These are phyloP conservation scores for Drosophila malerkotliana DNA, from an alignment of 1,140 invertebrate species.

Conservation along the genomic window DNA sequence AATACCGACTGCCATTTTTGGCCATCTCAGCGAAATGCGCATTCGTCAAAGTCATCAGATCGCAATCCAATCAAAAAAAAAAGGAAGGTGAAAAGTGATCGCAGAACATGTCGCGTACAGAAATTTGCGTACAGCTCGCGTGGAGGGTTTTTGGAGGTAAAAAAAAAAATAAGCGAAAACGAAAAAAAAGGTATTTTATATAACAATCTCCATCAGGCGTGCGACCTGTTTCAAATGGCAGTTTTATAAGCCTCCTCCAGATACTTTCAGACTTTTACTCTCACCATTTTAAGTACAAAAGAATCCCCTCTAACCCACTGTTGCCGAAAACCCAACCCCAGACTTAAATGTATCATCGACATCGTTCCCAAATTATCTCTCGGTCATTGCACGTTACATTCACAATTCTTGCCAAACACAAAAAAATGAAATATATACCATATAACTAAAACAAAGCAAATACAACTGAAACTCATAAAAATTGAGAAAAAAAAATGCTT, in stretches of 20 bases:
- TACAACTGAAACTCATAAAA: constrained; percentile 2
- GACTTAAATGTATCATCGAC: constrained; percentile 52
- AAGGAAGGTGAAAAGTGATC: constrained; percentile 68
- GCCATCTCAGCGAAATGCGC: constrained; percentile 25
- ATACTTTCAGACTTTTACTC: too few relatives aligned
- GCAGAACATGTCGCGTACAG: constrained; percentile 37
- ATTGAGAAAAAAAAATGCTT: constrained; percentile 6
- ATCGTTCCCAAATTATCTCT: constrained; percentile 45
- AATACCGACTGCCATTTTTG: constrained; percentile 19
- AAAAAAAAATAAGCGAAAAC: not conserved
- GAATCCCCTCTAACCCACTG: not conserved
- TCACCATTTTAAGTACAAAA: not conserved
- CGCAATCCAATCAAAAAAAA: constrained; percentile 47
- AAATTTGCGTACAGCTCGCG: constrained; percentile 43
- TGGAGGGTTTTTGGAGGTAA: constrained; percentile 17
- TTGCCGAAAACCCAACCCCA: constrained; percentile 15
- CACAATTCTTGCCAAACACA: constrained; percentile 24
- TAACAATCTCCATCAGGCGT: constrained; percentile 12
- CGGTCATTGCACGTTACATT: constrained; percentile 66
- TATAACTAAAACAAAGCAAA: constrained; percentile 8
- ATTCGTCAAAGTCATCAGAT: constrained; percentile 28
- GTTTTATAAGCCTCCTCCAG: too few relatives aligned
- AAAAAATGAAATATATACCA: constrained; percentile 24
- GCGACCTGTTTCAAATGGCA: not conserved
- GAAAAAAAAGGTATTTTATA: constrained; percentile 11